Evolutionary conservation across 92 coral and sea anemone genomes (phyloP), one percentile per base, ranked within the genome.

Genomic region (Montipora capitata): DNA sequence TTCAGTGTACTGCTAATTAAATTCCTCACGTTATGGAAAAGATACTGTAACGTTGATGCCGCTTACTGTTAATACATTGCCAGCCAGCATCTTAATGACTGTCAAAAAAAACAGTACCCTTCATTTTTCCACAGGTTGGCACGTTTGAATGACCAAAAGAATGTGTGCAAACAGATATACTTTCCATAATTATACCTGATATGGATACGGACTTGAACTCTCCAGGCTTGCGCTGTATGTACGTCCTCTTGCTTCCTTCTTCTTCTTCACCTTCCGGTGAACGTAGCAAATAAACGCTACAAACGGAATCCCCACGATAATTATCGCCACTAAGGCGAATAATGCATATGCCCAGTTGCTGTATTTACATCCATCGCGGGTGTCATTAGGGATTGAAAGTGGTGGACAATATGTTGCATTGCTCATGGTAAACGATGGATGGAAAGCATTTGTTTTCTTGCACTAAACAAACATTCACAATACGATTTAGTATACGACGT

Each of bases 281-380:
- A 95, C 44, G 72, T 82, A 90, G 80, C 98, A 95, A 63, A 92
- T 84, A 16, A 93, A 65, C 42, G 69, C 69, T 18, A 93, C 89
- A 16, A 94, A 82, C 54, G 98, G 98, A 2, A 93, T 82, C 73
- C 92, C 87, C 17, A 78, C 89, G 39, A 90, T 45, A 4, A 95
- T 67, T 4, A 93, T 38, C 2, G 89, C 94, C 16, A 76, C 96
- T 7, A 93, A 7, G 15, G 98, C 98, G 75, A 95, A 90, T 16
- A 95, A 13, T 9, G 93, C 92, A 76, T 93, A 95, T 0, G 96
- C 98, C 98, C 94, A 93, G 39, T 87, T 17, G 12, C 66, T 68
- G 79, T 90, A 95, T 41, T 63, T 70, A 77, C 98, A 95, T 18
- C 78, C 92, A 44, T 11, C 42, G 2, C 7, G 67, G 40, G 68